Conservation (phyloP, 2,888 invertebrate genomes). For the Pristionchus arcanus region DNA sequence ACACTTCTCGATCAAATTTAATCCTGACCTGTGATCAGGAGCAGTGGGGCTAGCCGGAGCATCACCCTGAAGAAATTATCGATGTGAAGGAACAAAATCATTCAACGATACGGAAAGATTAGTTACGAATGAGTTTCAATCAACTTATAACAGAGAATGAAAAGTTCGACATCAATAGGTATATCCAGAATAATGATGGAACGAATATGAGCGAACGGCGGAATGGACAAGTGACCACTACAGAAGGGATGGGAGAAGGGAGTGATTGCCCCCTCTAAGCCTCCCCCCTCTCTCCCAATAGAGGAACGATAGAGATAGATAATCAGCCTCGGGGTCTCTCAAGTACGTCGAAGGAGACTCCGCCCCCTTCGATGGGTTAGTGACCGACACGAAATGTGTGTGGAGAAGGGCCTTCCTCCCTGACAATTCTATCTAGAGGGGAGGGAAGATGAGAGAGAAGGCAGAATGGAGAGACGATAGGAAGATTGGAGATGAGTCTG, state of each 20-base stretch:
- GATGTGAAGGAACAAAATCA: neutral
- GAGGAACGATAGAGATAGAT: slow-evolving; percentile 34
- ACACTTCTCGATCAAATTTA: too few relatives aligned
- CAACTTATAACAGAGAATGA: neutral
- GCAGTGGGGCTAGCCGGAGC: slow-evolving; percentile 54
- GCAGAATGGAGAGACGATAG: neutral
- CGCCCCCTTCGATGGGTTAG: neutral
- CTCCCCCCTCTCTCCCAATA: slow-evolving; percentile 29
- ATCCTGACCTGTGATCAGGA: slow-evolving; percentile 39
- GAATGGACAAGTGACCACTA: neutral
- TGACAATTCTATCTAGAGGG: neutral
- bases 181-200: neutral
- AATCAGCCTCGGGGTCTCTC: slow-evolving; percentile 42
- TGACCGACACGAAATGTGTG: slow-evolving; percentile 29
- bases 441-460: neutral
- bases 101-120: neutral
- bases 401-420: neutral
- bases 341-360: slow-evolving; percentile 37
- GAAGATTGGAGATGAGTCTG: neutral
- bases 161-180: neutral
- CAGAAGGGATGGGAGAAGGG: neutral
- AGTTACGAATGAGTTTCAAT: neutral
- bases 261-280: slow-evolving; percentile 25
- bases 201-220: neutral
- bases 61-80: slow-evolving; percentile 36